Evolutionary conservation across 1,140 invertebrate species (phyloP).

Genomic region (Pseudomyrmex flavicornis): DNA sequence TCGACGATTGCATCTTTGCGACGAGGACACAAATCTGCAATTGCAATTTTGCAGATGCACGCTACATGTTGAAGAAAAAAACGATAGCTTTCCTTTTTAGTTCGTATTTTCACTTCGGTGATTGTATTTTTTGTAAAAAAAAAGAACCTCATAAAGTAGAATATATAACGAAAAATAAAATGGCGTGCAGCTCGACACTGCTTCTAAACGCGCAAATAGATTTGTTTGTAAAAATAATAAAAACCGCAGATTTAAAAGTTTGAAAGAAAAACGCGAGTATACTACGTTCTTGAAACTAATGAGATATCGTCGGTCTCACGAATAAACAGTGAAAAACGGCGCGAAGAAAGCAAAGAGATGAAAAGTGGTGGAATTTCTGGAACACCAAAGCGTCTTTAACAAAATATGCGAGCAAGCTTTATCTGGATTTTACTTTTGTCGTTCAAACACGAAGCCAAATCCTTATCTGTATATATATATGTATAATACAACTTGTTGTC

Average conservation of each 20-base stretch:
- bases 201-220: neutral
- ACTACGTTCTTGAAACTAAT: constrained; percentile 67
- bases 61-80: constrained; percentile 23
- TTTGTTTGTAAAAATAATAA: constrained; percentile 5
- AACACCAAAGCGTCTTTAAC: constrained; percentile 6
- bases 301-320: constrained; percentile 53
- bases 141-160: constrained; percentile 11
- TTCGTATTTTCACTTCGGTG: neutral
- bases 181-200: no score
- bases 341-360: neutral
- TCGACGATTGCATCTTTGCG: constrained; percentile 2
- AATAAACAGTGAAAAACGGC: constrained; percentile 25
- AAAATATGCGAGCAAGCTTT: constrained; percentile 15
- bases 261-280: constrained; percentile 12
- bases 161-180: constrained; percentile 19
- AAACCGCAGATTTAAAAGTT: neutral
- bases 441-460: neutral
- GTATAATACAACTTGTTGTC: no score
- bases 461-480: no score
- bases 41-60: constrained; percentile 43
- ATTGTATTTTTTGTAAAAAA: neutral
- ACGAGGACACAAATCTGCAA: neutral
- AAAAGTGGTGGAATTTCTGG: constrained; percentile 19
- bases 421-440: constrained; percentile 2
- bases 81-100: neutral